Conservation (phyloP, 2,888 invertebrate genomes). For the Microplitis manilae region DNA sequence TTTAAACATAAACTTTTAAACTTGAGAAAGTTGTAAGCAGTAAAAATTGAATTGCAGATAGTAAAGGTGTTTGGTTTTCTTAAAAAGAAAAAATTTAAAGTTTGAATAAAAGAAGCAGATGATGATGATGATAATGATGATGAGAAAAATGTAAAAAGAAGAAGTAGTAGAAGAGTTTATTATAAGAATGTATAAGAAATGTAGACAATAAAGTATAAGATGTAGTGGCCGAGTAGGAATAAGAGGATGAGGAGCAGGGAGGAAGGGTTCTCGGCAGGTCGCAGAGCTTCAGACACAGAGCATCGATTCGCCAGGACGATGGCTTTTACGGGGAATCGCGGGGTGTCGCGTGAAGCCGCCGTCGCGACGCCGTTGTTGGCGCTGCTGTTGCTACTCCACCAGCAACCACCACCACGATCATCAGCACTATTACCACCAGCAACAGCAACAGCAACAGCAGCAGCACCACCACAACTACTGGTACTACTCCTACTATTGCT, state of each 20-base stretch:
- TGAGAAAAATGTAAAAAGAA: neutral
- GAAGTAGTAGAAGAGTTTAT: neutral
- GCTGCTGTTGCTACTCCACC: slow-evolving; percentile 48
- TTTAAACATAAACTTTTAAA: neutral
- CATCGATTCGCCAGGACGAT: slow-evolving; percentile 68
- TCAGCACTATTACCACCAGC: too few species aligned
- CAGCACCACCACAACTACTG: neutral
- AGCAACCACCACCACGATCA: slow-evolving; percentile 26
- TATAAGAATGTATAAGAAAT: neutral
- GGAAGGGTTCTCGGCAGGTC: slow-evolving; percentile 48
- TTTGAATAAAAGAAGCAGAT: neutral
- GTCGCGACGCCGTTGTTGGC: slow-evolving; percentile 47
- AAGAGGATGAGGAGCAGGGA: slow-evolving; percentile 31
- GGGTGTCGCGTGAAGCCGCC: slow-evolving; percentile 48
- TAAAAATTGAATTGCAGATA: neutral
- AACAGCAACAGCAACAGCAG: too few species aligned
- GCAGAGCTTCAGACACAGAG: slow-evolving; percentile 57
- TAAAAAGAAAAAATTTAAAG: neutral
- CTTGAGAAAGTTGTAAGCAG: neutral
- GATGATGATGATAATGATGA: neutral
- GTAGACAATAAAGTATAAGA: slow-evolving; percentile 31
- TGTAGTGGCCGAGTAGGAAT: slow-evolving; percentile 34
- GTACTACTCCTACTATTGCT: slow-evolving; percentile 8
- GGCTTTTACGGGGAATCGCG: slow-evolving; percentile 59
- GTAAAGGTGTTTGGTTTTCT: neutral